Conservation (phyloP, 2,888 invertebrate genomes). For the Panopea generosa region DNA sequence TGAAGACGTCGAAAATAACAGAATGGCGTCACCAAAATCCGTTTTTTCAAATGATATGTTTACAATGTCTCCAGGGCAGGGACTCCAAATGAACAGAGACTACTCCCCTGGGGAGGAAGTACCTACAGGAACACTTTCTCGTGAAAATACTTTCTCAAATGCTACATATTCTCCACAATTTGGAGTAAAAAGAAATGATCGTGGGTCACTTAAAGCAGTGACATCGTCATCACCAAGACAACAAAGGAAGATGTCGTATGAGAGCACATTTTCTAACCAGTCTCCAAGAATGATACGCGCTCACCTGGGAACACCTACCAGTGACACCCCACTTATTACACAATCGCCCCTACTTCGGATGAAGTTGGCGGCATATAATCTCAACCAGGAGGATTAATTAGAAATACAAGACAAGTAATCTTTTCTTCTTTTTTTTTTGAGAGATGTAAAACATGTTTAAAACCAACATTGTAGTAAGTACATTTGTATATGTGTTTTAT, state of each 20-base stretch:
- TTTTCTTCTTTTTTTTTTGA: too few relatives aligned
- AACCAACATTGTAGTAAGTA: too few relatives aligned
- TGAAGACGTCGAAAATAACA: slow-evolving; percentile 67
- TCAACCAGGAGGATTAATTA: slow-evolving; percentile 54
- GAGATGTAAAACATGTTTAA: too few relatives aligned
- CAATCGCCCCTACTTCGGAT: slow-evolving; percentile 58
- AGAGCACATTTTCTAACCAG: slow-evolving; percentile 59
- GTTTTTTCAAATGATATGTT: slow-evolving; percentile 45
- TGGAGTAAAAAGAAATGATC: slow-evolving; percentile 36
- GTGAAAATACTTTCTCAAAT: slow-evolving; percentile 57
- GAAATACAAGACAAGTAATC: too few relatives aligned
- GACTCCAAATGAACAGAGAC: slow-evolving; percentile 20
- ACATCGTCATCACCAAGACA: slow-evolving; percentile 41
- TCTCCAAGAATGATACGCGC: slow-evolving; percentile 53
- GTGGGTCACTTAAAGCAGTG: slow-evolving; percentile 21
- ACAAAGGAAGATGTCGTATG: slow-evolving; percentile 60
- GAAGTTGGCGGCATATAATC: slow-evolving; percentile 62
- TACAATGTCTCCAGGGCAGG: slow-evolving; percentile 30
- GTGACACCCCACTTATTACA: slow-evolving; percentile 56
- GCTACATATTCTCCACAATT: slow-evolving; percentile 49
- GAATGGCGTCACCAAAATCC: slow-evolving; percentile 12
- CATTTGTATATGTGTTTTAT: too few relatives aligned
- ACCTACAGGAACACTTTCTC: slow-evolving; percentile 45
- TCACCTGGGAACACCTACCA: slow-evolving; percentile 52
- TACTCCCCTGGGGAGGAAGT: slow-evolving; percentile 55